phyloP scores from a whole-genome alignment of 2,113 vertebrate genomes.

The Boleophthalmus pectinirostris region DNA sequence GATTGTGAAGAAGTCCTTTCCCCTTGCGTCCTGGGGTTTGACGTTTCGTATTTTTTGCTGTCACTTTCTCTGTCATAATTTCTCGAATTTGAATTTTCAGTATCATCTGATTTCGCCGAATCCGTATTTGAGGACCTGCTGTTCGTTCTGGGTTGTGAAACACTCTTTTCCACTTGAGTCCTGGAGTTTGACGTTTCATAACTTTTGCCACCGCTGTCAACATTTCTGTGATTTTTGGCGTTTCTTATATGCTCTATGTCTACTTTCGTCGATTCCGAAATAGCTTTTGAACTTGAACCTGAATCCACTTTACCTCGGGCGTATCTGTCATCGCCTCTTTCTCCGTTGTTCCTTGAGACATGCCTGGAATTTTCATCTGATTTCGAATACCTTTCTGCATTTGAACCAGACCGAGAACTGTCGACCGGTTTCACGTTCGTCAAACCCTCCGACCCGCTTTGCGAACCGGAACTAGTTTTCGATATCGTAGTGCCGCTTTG shows the following conservation, averaged over 20 bases:
- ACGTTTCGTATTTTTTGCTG: conserved; percentile 37
- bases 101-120: conserved; percentile 26
- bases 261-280: background rate
- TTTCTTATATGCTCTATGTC: too few species aligned
- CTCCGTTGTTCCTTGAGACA: conserved; percentile 28
- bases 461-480: conserved; percentile 22
- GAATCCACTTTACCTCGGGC: conserved; percentile 28
- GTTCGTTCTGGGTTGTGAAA: conserved; percentile 43
- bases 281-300: background rate
- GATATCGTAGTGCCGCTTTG: conserved; percentile 15
- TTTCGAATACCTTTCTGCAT: conserved; percentile 26
- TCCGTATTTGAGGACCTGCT: conserved; percentile 47
- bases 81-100: conserved; percentile 20
- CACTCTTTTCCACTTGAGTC: conserved; percentile 20
- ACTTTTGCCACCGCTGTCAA: conserved; percentile 30
- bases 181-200: conserved; percentile 43
- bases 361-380: conserved; percentile 30
- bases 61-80: conserved; percentile 35
- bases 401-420: conserved; percentile 25
- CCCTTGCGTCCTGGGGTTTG: conserved; percentile 32
- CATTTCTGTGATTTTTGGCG: background rate
- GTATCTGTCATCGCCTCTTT: conserved; percentile 35
- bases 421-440: conserved; percentile 7
- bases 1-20: conserved; percentile 28
- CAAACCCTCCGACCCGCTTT: conserved; percentile 13